phyloP scores from a whole-genome alignment of 2,888 invertebrate species.

The Imbricaverruca yamaguchii region DNA sequence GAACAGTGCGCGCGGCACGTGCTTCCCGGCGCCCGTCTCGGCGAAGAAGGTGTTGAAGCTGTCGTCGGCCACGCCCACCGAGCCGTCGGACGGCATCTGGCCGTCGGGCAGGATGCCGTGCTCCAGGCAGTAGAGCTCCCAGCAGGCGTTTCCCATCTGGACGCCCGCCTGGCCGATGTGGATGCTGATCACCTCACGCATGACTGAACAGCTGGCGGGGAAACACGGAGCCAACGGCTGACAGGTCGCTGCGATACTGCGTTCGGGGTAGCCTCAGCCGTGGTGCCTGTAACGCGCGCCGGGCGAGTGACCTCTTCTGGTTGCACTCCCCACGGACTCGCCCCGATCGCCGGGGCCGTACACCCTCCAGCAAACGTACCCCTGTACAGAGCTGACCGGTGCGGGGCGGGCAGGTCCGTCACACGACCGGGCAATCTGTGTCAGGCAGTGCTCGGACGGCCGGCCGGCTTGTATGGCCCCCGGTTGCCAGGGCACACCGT shows the following conservation, averaged over 20 bases:
- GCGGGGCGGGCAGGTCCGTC: background rate
- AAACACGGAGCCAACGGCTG: background rate
- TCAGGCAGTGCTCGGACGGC: background rate
- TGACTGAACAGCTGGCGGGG: background rate
- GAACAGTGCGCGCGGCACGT: constrained; percentile 79
- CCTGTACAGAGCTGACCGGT: background rate
- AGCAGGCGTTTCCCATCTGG: constrained; percentile 50
- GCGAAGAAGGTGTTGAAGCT: constrained; percentile 49
- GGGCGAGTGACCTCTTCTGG: background rate
- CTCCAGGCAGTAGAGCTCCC: constrained; percentile 51
- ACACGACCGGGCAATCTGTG: background rate
- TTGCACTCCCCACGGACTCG: background rate
- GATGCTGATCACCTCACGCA: constrained; percentile 45
- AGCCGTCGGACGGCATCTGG: constrained; percentile 37
- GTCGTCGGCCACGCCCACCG: constrained; percentile 41
- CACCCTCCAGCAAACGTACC: background rate
- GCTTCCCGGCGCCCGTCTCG: constrained; percentile 77
- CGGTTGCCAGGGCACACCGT: background rate
- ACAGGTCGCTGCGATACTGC: background rate
- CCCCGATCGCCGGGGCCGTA: too few species aligned
- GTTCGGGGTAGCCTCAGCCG: background rate
- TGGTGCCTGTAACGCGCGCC: constrained; percentile 1
- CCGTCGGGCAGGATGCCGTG: constrained; percentile 48
- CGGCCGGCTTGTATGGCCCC: background rate
- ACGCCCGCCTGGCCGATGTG: constrained; percentile 48